Evolutionary conservation across 2,888 invertebrate species (phyloP).

Genomic region (Sphinx pinastri): DNA sequence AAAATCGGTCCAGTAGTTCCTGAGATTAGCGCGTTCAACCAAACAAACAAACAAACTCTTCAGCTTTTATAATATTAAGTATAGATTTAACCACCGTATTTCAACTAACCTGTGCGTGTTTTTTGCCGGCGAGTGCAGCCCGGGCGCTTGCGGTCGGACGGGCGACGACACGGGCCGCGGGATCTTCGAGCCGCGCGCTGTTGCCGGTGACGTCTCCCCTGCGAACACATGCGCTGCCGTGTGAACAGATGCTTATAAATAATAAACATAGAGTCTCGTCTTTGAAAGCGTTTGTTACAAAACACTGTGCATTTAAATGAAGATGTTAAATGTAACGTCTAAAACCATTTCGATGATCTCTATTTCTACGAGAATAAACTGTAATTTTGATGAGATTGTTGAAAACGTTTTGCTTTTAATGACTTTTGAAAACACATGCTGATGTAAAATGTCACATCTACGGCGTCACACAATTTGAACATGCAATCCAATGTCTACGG

Average conservation of each 20-base stretch:
- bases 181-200: constrained; percentile 87
- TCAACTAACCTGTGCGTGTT: constrained; percentile 69
- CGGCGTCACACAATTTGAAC: background rate
- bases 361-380: background rate
- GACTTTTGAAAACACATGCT: too few species aligned
- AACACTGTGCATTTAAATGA: background rate
- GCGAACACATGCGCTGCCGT: constrained; percentile 31
- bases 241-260: background rate
- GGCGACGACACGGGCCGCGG: constrained; percentile 90
- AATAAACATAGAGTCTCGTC: background rate
- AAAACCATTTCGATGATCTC: background rate
- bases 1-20: too few species aligned
- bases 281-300: background rate
- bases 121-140: constrained; percentile 71
- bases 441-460: background rate
- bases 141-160: constrained; percentile 82
- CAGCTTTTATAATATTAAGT: too few species aligned
- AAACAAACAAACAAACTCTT: too few species aligned
- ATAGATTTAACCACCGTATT: too few species aligned
- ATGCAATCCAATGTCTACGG: background rate
- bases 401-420: too few species aligned
- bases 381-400: too few species aligned
- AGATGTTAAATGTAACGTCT: background rate
- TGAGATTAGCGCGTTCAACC: too few species aligned
- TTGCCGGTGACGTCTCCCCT: constrained; percentile 77